These are phyloP conservation scores for Montipora efflorescens DNA, from an alignment of 64 coral and sea anemone species.

Conservation along the genomic window DNA sequence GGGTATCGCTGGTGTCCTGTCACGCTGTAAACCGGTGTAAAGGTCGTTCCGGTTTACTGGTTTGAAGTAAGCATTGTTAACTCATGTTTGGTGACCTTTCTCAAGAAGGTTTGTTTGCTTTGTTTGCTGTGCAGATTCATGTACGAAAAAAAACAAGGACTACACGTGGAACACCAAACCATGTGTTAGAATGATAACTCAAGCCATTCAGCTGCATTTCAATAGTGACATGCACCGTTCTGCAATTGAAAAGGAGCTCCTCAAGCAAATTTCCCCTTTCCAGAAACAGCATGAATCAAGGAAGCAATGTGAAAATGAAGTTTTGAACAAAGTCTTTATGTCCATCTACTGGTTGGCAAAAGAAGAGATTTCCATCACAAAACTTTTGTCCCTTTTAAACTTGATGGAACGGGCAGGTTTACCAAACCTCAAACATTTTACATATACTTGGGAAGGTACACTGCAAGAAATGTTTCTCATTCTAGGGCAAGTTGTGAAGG, in stretches of 20 bases:
- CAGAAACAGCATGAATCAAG: constrained; percentile 37
- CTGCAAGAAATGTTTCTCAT: not conserved
- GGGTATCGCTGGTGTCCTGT: not conserved
- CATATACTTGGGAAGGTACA: not conserved
- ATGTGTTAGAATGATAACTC: too few species aligned
- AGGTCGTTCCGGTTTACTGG: not conserved
- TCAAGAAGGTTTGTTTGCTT: constrained; percentile 12
- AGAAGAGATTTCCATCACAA: too few species aligned
- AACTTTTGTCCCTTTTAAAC: too few species aligned
- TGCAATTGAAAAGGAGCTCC: constrained; percentile 49
- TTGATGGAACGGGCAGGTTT: not conserved
- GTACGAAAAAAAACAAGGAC: constrained; percentile 14
- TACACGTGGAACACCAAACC: constrained; percentile 11
- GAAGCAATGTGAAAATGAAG: constrained; percentile 15
- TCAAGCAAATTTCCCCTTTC: constrained; percentile 33
- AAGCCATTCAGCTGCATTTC: constrained; percentile 5
- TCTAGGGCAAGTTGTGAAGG: not conserved
- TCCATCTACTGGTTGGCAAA: too few species aligned
- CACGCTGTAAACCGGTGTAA: not conserved
- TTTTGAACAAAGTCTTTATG: too few species aligned
- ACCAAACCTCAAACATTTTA: constrained; percentile 39
- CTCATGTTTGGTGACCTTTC: not conserved
- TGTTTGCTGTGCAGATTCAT: constrained; percentile 37
- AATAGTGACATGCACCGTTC: constrained; percentile 39
- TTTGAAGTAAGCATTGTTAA: not conserved